Evolutionary conservation across 2,113 vertebrate species (phyloP), one percentile per base, ranked within the genome.

Genomic region (Lontra canadensis): DNA sequence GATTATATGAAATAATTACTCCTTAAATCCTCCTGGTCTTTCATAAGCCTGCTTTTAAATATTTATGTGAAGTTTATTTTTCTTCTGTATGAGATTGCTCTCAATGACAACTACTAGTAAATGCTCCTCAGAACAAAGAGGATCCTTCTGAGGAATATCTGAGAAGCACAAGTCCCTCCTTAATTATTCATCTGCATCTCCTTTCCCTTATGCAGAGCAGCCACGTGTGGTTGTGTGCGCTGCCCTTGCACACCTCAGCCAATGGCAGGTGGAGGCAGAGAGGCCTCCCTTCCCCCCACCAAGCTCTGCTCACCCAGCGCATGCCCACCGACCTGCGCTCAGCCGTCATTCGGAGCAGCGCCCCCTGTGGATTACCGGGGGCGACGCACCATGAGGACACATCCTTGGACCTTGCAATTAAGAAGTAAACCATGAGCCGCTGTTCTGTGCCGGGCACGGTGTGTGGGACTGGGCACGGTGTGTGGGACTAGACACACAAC

Each of bases 41-140:
- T 78, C 29, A 39, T 31, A 88, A 95, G 65, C 49, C 91, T 59
- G 55, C 69, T 95, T 95, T 96, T 86, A 95, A 88, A 96, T 93
- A 96, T 85, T 96, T 96, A 90, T 42, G 44, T 74, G 20, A 89
- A 81, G 31, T 90, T 92, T 71, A 34, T 59, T 97, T 81, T 67
- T 94, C 65, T 86, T 89, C 86, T 39, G 39, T 7, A 17, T 47
- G 85, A 84, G 74, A 44, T n/a, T 81, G 83, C 82, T 63, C 59
- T 80, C 87, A 59, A 1, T 67, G 80, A 80, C 55, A 90, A 85
- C 84, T 81, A 59, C 44, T 71, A 63, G 26, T 83, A 89, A 96
- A 82, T 25, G 13, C 11, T 55, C n/a, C 73, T 87, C 39, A 20
- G 67, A 97, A 69, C 42, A 80, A 93, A 78, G 6, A 83, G 79